Conservation (phyloP, 2,888 invertebrate species). For the Lithophane leautieri region DNA sequence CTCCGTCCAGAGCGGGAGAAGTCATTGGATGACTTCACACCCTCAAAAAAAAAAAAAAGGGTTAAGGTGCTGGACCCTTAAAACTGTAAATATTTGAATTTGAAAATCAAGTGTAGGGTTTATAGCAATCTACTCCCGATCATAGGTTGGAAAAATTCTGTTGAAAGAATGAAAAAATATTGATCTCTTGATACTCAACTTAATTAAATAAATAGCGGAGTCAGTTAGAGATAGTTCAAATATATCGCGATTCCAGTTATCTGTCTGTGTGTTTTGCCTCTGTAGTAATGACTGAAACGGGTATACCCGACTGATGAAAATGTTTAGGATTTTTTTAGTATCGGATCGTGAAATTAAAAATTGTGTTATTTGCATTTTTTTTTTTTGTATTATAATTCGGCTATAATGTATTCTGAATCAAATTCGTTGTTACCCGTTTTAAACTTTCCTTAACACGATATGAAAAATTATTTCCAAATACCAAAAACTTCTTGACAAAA, state of each 20-base stretch:
- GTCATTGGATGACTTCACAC: too few species aligned
- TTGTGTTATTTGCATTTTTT: background rate
- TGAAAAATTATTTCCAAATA: background rate
- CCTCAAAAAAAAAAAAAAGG: too few species aligned
- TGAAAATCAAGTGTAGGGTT: too few species aligned
- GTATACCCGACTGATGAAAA: slow-evolving; percentile 47
- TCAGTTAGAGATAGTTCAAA: slow-evolving; percentile 37
- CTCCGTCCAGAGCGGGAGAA: too few species aligned
- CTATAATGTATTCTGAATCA: background rate
- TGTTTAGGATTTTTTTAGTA: background rate
- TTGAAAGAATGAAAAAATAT: background rate
- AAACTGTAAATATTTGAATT: too few species aligned
- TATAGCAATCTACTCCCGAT: background rate
- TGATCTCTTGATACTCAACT: slow-evolving; percentile 20
- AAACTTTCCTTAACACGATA: background rate
- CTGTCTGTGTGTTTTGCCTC: slow-evolving; percentile 36
- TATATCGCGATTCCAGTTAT: slow-evolving; percentile 42
- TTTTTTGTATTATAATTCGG: background rate
- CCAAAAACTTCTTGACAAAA: background rate
- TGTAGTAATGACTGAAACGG: slow-evolving; percentile 49
- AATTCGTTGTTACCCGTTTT: background rate
- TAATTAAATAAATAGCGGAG: slow-evolving; percentile 45
- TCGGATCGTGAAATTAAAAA: too few species aligned
- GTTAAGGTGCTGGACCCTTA: too few species aligned
- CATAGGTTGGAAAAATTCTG: background rate